Conservation (phyloP, 1,140 invertebrate genomes). For the Limonius californicus region DNA sequence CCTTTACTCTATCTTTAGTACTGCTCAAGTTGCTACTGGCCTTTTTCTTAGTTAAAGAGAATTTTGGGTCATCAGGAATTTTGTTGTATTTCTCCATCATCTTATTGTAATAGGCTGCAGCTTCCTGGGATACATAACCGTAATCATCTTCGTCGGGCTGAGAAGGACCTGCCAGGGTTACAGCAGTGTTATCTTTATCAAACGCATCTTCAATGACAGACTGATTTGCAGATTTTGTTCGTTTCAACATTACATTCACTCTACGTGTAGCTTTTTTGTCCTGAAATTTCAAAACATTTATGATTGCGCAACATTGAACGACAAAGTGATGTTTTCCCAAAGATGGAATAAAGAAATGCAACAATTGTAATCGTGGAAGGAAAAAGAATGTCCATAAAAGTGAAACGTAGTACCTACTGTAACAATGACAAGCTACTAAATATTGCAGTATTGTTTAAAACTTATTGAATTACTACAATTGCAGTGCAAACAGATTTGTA, state of each 20-base stretch:
- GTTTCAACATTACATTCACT: constrained; percentile 63
- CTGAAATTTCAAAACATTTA: no score
- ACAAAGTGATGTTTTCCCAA: no score
- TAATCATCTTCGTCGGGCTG: constrained; percentile 89
- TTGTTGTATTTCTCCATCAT: constrained; percentile 79
- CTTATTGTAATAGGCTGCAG: constrained; percentile 74
- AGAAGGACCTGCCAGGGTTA: constrained; percentile 66
- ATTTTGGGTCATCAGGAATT: constrained; percentile 63
- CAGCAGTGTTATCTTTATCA: constrained; percentile 70
- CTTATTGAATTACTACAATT: no score
- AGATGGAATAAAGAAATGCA: no score
- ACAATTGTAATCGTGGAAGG: no score
- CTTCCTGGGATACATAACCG: constrained; percentile 79
- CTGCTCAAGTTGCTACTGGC: constrained; percentile 55
- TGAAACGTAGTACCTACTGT: no score
- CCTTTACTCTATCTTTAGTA: constrained; percentile 68
- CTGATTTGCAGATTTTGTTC: constrained; percentile 86
- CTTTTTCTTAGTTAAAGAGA: constrained; percentile 46
- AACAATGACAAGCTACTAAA: no score
- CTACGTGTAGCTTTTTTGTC: constrained; percentile 57
- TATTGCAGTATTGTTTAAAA: no score
- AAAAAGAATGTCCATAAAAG: no score
- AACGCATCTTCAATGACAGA: constrained; percentile 78
- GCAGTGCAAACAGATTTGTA: no score
- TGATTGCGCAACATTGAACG: no score